Base-by-base conservation (phyloP, 1,140 invertebrate species). In the Parasteatoda tepidariorum region DNA sequence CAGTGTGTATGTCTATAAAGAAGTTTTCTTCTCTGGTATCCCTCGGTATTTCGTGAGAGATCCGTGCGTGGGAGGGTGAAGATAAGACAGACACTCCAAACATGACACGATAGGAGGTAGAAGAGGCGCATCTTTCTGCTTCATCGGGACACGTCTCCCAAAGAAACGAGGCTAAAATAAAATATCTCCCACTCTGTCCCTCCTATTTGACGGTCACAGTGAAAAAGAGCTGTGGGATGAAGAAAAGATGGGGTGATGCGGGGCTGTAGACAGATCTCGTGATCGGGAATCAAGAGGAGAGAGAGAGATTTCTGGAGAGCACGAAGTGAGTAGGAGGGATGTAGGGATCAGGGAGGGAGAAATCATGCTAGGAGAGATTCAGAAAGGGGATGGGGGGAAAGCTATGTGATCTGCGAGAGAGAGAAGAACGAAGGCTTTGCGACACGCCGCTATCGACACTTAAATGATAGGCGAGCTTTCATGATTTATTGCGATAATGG, bases 401-500 rank as follows among this genome's bases (percentile, higher is more conserved):
- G 67, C 48, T 57, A 73, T 73, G 70, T 75, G 73, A 75, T 75
- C 73, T 24, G 66, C 64, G 74, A 74, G 74, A 41, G 62, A 79
- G 75, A 54, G 48, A 38, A 33, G 24, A 22, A 30, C 13, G 28
- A 3, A 3, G 33, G 54, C 48, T 82, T 82, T 71, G 78, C 81
- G 81, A 83, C 81, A 83, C 48, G 70, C 81, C 81, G 81, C 70
- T 83, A 83, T 83, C 81, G 81, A 74, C 81, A 83, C 41, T 38
- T 73, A 83, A 83, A 83, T 83, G 81, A 83, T 83, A 83, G 81
- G 68, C 57, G 81, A 74, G 68, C 81, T 73, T 66, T 55, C 68
- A 83, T 83, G 81, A 83, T 83, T 83, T 83, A 83, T 83, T 73
- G 70, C 81, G 68, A 74, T 83, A 83, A 83, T 83, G 81, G 81